Base-by-base conservation (phyloP, 2,888 invertebrate genomes). In the Vesta saturnalis region DNA sequence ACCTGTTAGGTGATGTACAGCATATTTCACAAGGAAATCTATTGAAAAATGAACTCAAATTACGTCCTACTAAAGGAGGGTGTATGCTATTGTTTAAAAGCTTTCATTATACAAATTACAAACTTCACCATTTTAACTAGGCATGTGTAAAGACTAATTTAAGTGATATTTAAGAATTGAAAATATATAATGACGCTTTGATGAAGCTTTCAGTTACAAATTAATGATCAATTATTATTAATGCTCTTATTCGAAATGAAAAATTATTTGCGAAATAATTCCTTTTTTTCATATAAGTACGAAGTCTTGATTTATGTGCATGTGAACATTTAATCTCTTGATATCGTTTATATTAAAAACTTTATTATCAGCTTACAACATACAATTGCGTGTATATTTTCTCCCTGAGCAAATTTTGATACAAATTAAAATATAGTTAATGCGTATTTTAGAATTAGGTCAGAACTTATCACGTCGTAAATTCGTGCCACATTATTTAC, bases 401-500 rank as follows among this genome's bases (percentile, higher is more conserved):
- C n/a, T 3, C 39, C n/a, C n/a, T 12, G 39, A n/a, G 39, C 5
- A 52, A 52, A 52, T 52, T 19, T 19, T 21, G n/a, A 52, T 52
- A 52, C 16, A 47, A 47, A 47, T 47, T 47, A 12, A 12, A 52
- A 52, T 19, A 18, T 21, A 21, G 19, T 21, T 52, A 52, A 19
- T 21, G 52, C 52, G 52, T 52, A 52, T 52, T 52, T 52, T 21
- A 16, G 52, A 52, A 52, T 2, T 52, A 52, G 52, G 52, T 52
- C 52, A 52, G n/a, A 52, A 52, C 19, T 18, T 52, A 52, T 52
- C 52, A 52, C 52, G 52, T 52, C 52, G 52, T 52, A 52, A 52
- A 52, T 52, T 52, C 52, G 52, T 52, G 52, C 52, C 55, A 55
- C 54, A 62, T 60, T 60, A 60, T 62, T 62, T 62, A 22, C 39